Conservation (phyloP, 1,140 invertebrate species). For the Myzus persicae region DNA sequence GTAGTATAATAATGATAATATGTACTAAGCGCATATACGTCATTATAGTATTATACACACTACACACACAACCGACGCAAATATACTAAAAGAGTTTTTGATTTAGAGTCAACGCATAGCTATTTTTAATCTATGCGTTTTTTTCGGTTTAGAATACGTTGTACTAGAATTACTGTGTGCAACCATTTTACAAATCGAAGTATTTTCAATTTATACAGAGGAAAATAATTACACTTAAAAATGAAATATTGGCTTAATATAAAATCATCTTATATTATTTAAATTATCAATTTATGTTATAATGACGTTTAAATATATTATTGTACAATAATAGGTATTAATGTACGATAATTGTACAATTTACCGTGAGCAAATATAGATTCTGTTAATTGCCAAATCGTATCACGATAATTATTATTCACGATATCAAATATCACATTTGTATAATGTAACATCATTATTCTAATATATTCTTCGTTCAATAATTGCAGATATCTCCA, state of each 20-base stretch:
- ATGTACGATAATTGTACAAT: too few relatives aligned
- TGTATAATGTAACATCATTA: neutral
- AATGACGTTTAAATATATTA: neutral
- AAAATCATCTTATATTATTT: neutral
- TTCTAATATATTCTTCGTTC: neutral
- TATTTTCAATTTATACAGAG: neutral
- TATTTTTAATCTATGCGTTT: neutral
- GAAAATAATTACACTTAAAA: neutral
- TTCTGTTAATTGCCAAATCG: neutral
- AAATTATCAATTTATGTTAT: neutral
- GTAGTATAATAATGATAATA: neutral
- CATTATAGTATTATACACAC: neutral
- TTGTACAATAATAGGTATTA: too few relatives aligned
- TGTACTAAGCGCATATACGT: too few relatives aligned
- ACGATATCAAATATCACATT: neutral
- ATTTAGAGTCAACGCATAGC: neutral
- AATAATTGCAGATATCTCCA: neutral
- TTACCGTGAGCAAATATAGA: neutral
- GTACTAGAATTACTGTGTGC: neutral
- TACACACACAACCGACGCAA: neutral
- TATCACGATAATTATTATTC: too few relatives aligned
- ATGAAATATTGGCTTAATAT: neutral
- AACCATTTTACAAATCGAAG: neutral
- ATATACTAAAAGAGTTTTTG: neutral
- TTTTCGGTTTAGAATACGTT: neutral